Conservation (phyloP, 53 echinoderm and acorn worm genomes). For the Henricia sp. region DNA sequence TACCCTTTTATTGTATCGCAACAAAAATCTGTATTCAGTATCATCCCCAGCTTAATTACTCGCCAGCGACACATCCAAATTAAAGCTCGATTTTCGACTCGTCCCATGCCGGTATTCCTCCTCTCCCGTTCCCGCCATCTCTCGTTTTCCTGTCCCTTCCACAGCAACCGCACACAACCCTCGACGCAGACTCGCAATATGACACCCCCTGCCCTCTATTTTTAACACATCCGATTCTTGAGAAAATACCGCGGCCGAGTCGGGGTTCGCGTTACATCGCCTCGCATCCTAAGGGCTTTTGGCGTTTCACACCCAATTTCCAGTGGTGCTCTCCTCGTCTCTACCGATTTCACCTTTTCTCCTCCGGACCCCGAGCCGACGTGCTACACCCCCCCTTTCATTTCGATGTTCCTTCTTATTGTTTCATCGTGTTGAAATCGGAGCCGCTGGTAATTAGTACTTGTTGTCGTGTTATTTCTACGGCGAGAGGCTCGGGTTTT, state of each 20-base stretch:
- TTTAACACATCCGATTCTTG: constrained; percentile 55
- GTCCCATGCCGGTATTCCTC: not conserved
- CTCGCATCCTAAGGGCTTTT: constrained; percentile 47
- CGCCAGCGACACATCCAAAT: constrained; percentile 28
- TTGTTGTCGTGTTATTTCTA: constrained; percentile 50
- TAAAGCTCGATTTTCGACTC: constrained; percentile 28
- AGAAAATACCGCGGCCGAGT: constrained; percentile 24
- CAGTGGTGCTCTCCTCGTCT: constrained; percentile 28
- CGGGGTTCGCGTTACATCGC: constrained; percentile 48
- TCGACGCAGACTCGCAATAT: constrained; percentile 7
- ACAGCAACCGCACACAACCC: not conserved
- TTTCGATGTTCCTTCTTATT: constrained; percentile 10
- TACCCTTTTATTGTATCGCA: no score
- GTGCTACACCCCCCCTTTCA: not conserved
- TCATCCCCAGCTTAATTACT: not conserved
- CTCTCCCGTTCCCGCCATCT: not conserved
- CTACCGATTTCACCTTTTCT: constrained; percentile 28
- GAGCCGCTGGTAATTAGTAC: constrained; percentile 53
- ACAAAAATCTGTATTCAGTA: not conserved
- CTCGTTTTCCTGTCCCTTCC: not conserved
- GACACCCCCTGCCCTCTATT: constrained; percentile 56
- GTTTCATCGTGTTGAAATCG: constrained; percentile 46
- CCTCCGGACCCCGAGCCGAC: not conserved
- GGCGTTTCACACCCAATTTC: constrained; percentile 62
- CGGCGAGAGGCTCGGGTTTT: not conserved